Conservation (phyloP, 1,140 invertebrate species). For the Asbolus verrucosus region DNA sequence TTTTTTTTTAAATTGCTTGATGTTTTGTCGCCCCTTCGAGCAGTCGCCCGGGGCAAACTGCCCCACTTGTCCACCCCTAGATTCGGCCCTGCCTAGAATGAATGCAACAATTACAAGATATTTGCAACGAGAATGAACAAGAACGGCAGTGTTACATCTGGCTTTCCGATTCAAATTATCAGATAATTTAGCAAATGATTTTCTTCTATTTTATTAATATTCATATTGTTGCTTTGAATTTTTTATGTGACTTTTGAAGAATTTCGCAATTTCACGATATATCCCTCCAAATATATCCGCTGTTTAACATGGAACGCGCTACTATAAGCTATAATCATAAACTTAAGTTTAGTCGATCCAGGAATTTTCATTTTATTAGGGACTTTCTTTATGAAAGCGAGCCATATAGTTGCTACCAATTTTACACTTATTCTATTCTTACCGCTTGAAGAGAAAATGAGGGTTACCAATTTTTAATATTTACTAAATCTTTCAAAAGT, state of each 20-base stretch:
- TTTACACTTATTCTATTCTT: slow-evolving; percentile 6
- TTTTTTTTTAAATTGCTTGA: no score
- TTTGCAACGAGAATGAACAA: no score
- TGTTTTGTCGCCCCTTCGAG: no score
- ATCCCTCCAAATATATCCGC: slow-evolving; percentile 15
- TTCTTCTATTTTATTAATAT: no score
- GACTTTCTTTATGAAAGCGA: slow-evolving; percentile 11
- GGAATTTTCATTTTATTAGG: slow-evolving; percentile 32
- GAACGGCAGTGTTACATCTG: no score
- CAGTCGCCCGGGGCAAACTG: no score
- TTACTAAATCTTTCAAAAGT: neutral
- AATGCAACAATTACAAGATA: no score
- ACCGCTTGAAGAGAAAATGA: slow-evolving; percentile 7
- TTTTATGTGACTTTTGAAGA: slow-evolving; percentile 17
- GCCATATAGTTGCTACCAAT: slow-evolving; percentile 1
- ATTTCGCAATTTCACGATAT: neutral
- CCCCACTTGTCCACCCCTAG: no score
- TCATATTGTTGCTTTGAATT: no score
- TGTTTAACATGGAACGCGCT: slow-evolving; percentile 25
- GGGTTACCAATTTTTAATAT: slow-evolving; percentile 1
- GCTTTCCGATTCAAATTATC: no score
- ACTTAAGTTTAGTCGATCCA: slow-evolving; percentile 18
- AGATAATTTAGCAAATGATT: no score
- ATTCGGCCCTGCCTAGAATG: no score
- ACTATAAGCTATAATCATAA: slow-evolving; percentile 9